These are phyloP conservation scores for Hyperoplus lanceolatus DNA, from an alignment of 2,797 vertebrate species.

Conservation along the genomic window DNA sequence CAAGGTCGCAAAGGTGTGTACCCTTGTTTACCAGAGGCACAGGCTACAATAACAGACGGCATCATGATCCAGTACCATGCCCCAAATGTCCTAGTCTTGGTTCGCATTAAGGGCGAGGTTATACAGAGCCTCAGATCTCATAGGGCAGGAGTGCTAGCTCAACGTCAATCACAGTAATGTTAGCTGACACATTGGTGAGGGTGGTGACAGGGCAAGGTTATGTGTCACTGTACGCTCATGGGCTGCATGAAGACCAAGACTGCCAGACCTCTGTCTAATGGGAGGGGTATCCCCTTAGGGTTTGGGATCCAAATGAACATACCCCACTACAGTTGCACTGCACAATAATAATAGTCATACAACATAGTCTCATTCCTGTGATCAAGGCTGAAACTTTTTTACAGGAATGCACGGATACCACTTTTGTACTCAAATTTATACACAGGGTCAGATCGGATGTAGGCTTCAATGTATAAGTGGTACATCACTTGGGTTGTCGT, in stretches of 20 bases:
- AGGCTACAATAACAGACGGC: conserved; percentile 72
- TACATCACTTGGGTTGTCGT: too few relatives aligned
- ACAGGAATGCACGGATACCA: too few relatives aligned
- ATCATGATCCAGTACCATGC: conserved; percentile 69
- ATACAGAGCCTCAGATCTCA: conserved; percentile 84
- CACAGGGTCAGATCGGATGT: too few relatives aligned
- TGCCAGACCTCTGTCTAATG: conserved; percentile 77
- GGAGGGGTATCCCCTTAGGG: conserved; percentile 76
- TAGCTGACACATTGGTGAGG: conserved; percentile 85
- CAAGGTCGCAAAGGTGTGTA: conserved; percentile 65
- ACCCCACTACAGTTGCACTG: conserved; percentile 58
- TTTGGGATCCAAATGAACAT: conserved; percentile 73
- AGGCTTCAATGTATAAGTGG: too few relatives aligned
- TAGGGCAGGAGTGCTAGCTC: conserved; percentile 75
- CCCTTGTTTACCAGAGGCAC: conserved; percentile 67
- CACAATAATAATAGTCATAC: not conserved
- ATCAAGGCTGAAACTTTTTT: too few relatives aligned
- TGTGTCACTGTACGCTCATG: conserved; percentile 83
- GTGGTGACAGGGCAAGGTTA: conserved; percentile 89
- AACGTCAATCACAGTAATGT: conserved; percentile 87
- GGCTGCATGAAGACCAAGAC: conserved; percentile 77
- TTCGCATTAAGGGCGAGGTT: conserved; percentile 82
- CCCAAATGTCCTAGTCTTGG: conserved; percentile 80
- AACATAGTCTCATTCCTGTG: too few relatives aligned
- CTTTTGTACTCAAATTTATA: too few relatives aligned